Evolutionary conservation across 2,888 invertebrate species (phyloP).

Genomic region (Panzeria rudis): DNA sequence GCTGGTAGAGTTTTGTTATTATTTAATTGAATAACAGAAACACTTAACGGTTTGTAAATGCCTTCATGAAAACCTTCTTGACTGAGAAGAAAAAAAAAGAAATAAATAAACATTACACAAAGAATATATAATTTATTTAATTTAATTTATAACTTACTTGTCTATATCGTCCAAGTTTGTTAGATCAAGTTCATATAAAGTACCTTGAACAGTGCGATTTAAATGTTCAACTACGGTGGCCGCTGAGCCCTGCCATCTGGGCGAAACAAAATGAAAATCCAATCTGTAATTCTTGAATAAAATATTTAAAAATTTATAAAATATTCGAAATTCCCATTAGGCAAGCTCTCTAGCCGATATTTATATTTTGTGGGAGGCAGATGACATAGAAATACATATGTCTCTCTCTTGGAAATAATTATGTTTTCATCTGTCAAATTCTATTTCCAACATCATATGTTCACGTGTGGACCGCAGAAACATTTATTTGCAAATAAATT

Average conservation of each 20-base stretch:
- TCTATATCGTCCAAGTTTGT: slow-evolving; percentile 88
- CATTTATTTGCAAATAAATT: no score
- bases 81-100: slow-evolving; percentile 68
- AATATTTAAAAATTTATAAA: neutral
- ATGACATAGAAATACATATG: no score
- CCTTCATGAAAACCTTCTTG: slow-evolving; percentile 82
- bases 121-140: slow-evolving; percentile 66
- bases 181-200: slow-evolving; percentile 89
- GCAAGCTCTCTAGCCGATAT: no score
- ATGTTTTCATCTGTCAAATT: no score
- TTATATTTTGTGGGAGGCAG: no score
- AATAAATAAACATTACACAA: neutral
- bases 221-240: slow-evolving; percentile 89
- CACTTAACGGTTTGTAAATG: slow-evolving; percentile 87
- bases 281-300: slow-evolving; percentile 85
- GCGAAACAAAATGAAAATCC: slow-evolving; percentile 87
- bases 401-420: no score
- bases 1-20: slow-evolving; percentile 85
- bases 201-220: slow-evolving; percentile 86
- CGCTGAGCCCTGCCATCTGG: slow-evolving; percentile 91
- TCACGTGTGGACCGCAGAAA: no score
- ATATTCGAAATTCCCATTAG: no score
- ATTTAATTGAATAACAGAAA: slow-evolving; percentile 85
- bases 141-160: slow-evolving; percentile 84
- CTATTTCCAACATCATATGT: no score